phyloP scores from a whole-genome alignment of 2,113 vertebrate species.

The human region DNA sequence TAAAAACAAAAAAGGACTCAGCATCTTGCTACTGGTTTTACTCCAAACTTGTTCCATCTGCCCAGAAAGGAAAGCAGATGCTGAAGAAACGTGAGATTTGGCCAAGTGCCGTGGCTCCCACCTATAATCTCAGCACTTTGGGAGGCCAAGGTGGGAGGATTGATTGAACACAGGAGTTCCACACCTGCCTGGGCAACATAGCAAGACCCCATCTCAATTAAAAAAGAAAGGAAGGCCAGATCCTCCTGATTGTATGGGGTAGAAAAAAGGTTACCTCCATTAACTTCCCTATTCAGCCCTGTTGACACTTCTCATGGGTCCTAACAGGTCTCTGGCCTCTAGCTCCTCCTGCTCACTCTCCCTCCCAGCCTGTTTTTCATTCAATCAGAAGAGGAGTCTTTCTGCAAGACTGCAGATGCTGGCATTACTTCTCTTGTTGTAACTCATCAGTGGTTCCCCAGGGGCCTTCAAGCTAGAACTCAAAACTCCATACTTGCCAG shows the following conservation, averaged over 20 bases:
- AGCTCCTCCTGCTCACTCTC: neutral
- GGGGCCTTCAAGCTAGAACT: neutral
- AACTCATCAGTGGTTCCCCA: neutral
- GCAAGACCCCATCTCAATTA: no score
- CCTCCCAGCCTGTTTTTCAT: neutral
- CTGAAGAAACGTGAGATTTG: neutral
- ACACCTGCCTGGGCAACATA: no score
- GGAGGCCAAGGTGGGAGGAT: no score
- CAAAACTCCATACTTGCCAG: neutral
- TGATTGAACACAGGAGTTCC: no score
- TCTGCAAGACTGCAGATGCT: neutral
- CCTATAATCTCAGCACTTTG: no score
- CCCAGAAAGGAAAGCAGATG: neutral
- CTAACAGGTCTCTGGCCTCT: no score
- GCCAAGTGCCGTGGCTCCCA: no score
- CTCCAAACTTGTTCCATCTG: neutral
- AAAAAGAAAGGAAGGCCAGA: neutral
- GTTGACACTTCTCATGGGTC: neutral
- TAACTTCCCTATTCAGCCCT: neutral
- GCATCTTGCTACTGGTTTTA: neutral
- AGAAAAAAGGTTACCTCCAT: neutral
- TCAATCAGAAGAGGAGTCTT: neutral
- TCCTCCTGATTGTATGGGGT: neutral
- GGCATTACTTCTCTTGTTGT: neutral
- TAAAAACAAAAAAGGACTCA: neutral